A percentile compares a stretch with the other conserved stretches of the same genome.
Conservation (phyloP, 2,888 invertebrate species). For the Drosophila limbata region DNA sequence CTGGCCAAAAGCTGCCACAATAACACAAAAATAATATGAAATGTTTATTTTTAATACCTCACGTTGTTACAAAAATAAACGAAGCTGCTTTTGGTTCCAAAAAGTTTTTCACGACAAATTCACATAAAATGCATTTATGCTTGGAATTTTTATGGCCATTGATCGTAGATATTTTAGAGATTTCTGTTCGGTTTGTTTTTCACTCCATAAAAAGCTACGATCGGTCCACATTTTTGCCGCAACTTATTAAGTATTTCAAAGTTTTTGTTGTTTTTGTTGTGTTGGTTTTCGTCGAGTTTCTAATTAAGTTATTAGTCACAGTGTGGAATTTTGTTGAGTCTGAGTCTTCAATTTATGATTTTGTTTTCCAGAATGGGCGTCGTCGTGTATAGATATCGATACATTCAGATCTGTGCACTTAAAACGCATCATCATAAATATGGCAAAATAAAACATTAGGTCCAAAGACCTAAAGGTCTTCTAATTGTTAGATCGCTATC, state of each 20-base stretch:
- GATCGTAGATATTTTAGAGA: conserved; percentile 65
- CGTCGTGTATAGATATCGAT: conserved; percentile 44
- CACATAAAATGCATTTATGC: conserved; percentile 69
- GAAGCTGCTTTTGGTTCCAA: conserved; percentile 29
- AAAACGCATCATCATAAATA: conserved; percentile 75
- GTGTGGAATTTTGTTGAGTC: conserved; percentile 61
- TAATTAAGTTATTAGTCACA: conserved; percentile 83
- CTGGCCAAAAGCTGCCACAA: conserved; percentile 1
- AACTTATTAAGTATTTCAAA: conserved; percentile 66
- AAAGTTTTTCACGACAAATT: conserved; percentile 36
- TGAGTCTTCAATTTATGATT: conserved; percentile 24
- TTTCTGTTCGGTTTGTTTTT: conserved; percentile 71
- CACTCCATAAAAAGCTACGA: conserved; percentile 71
- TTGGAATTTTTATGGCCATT: conserved; percentile 70
- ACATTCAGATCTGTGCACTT: conserved; percentile 52
- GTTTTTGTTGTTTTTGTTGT: conserved; percentile 35
- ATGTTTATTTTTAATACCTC: conserved; percentile 61
- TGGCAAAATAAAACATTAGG: conserved; percentile 67
- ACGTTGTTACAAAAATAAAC: conserved; percentile 47
- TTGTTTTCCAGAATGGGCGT: conserved; percentile 41
- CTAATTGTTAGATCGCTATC: conserved; percentile 60
- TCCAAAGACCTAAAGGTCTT: conserved; percentile 47
- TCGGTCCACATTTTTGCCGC: conserved; percentile 65
- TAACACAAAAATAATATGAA: conserved; percentile 8
- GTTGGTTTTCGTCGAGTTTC: conserved; percentile 59